These are phyloP conservation scores for Dasyprocta punctata DNA, from an alignment of 2,113 vertebrate species.

Conservation along the genomic window DNA sequence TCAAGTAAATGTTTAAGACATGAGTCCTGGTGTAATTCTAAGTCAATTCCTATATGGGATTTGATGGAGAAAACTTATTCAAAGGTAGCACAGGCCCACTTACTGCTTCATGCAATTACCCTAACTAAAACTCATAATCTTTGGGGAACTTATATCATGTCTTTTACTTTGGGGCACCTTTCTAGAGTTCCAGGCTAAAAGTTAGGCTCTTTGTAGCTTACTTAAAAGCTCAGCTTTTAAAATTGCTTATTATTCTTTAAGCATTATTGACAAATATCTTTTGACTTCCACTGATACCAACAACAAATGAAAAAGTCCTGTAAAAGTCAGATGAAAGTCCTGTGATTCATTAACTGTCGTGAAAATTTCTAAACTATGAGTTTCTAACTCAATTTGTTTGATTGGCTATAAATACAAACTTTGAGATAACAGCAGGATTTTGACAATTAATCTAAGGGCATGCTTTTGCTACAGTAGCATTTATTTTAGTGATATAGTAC, in stretches of 20 bases:
- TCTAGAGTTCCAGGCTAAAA: background rate
- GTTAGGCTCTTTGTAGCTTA: background rate
- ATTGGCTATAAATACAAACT: background rate
- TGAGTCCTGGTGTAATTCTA: background rate
- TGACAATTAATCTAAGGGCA: background rate
- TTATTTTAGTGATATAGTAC: slow-evolving; percentile 7
- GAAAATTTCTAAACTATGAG: background rate
- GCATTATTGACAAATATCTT: background rate
- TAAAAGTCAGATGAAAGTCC: background rate
- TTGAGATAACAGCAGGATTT: background rate
- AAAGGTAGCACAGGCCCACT: background rate
- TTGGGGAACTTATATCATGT: background rate
- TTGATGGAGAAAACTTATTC: background rate
- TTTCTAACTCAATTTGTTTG: background rate
- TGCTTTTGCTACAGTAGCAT: background rate
- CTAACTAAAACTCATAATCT: background rate
- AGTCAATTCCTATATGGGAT: background rate
- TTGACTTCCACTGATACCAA: background rate
- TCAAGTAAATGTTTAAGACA: background rate
- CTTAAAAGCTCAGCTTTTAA: slow-evolving; percentile 23
- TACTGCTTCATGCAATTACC: background rate
- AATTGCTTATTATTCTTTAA: slow-evolving; percentile 6
- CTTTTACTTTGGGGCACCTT: background rate
- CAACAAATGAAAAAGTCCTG: slow-evolving; percentile 7
- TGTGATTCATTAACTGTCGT: background rate